Percentiles rank a stretch among this genome's conserved stretches.
Evolutionary conservation across 2,888 invertebrate species (phyloP).

Genomic region (Archaeoteleia sp.): DNA sequence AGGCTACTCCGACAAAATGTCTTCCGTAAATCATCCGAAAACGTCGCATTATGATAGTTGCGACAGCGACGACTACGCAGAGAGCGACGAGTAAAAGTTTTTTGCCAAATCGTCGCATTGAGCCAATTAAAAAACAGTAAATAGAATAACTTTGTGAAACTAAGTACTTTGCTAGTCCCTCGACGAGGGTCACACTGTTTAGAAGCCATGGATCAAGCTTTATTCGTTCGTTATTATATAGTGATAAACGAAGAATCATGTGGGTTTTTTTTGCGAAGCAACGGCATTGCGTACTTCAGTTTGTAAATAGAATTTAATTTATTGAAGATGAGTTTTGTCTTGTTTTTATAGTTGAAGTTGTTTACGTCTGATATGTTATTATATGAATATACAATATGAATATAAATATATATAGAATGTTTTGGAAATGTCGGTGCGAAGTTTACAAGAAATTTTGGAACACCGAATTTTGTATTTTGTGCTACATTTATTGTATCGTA

Average conservation of each 20-base stretch:
- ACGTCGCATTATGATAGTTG: conserved; percentile 68
- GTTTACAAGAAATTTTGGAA: not conserved
- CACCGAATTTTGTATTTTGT: no score
- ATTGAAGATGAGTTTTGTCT: conserved; percentile 58
- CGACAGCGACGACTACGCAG: conserved; percentile 73
- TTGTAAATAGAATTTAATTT: conserved; percentile 65
- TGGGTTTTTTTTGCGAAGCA: conserved; percentile 59
- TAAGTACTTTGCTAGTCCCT: not conserved
- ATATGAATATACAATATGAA: not conserved
- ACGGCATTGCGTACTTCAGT: conserved; percentile 59
- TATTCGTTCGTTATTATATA: conserved; percentile 24
- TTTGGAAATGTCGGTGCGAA: not conserved
- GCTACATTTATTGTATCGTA: no score
- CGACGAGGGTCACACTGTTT: not conserved
- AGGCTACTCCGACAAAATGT: conserved; percentile 44
- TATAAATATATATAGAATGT: conserved; percentile 1
- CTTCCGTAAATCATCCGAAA: conserved; percentile 56
- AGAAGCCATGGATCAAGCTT: conserved; percentile 15
- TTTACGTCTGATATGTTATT: conserved; percentile 7
- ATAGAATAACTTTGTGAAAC: not conserved
- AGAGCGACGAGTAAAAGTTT: conserved; percentile 69
- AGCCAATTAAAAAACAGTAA: not conserved
- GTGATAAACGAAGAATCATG: conserved; percentile 34
- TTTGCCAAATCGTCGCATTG: not conserved
- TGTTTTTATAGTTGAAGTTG: conserved; percentile 50